A percentile compares a stretch with the other conserved stretches of the same genome.
phyloP scores from a whole-genome alignment of 2,888 invertebrate genomes.

The Pediacus dermestoides region DNA sequence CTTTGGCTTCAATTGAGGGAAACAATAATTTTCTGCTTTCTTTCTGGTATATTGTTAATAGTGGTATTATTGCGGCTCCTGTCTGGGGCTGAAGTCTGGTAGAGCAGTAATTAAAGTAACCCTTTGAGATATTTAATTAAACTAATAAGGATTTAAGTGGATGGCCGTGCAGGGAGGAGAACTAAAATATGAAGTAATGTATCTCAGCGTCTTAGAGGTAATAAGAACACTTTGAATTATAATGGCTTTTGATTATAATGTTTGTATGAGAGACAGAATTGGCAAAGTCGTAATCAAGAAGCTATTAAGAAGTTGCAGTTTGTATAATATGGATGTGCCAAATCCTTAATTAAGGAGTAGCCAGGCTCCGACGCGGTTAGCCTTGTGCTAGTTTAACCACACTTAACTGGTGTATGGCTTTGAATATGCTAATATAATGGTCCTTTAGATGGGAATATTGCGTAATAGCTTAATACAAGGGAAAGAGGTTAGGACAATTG shows the following conservation, averaged over 20 bases:
- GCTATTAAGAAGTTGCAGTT: conserved; percentile 40
- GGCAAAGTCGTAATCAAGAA: conserved; percentile 32
- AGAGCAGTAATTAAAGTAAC: conserved; percentile 25
- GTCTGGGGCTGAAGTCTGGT: conserved; percentile 6
- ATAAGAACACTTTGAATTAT: conserved; percentile 15
- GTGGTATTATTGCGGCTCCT: conserved; percentile 13
- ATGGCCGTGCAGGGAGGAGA: conserved; percentile 11
- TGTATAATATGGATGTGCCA: conserved; percentile 38
- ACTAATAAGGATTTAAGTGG: conserved; percentile 28
- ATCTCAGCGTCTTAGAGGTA: conserved; percentile 12
- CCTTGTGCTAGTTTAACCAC: conserved; percentile 32
- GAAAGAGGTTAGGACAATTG: conserved; percentile 44
- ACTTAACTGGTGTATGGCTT: conserved; percentile 42
- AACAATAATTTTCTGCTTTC: conserved; percentile 9
- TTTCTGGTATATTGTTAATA: conserved; percentile 14
- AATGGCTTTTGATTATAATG: conserved; percentile 15
- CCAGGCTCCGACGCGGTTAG: conserved; percentile 30
- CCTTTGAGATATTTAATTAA: conserved; percentile 30
- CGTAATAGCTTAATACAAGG: conserved; percentile 44
- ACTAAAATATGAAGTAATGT: conserved; percentile 13
- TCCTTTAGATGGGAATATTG: conserved; percentile 44
- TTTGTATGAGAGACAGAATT: conserved; percentile 23
- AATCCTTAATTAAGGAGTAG: conserved; percentile 45
- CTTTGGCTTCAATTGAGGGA: conserved; percentile 4
- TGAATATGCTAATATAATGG: conserved; percentile 48